Evolutionary conservation across 2,797 vertebrate species (phyloP).

Genomic region (Heteromormyrus szaboi): DNA sequence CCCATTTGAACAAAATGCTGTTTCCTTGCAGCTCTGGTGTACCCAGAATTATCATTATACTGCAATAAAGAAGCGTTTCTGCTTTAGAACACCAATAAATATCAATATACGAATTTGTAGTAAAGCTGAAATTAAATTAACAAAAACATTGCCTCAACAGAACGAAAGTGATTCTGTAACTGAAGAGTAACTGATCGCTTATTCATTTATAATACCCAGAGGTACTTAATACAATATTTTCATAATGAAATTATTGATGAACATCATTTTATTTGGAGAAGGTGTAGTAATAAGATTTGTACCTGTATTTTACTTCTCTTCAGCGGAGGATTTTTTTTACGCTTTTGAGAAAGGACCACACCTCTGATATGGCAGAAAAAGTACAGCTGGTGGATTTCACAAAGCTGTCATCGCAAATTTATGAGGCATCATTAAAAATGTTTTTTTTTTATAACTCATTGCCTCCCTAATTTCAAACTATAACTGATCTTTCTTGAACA

Average conservation of each 20-base stretch:
- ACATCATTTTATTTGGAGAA: background rate
- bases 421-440: background rate
- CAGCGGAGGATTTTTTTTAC: background rate
- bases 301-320: background rate
- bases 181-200: background rate
- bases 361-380: background rate
- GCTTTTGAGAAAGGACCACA: background rate
- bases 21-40: constrained; percentile 18
- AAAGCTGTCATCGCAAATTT: background rate
- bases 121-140: constrained; percentile 4
- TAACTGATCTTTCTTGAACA: background rate
- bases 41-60: constrained; percentile 9
- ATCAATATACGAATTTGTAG: background rate
- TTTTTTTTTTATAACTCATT: background rate
- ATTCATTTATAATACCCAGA: background rate
- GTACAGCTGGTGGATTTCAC: background rate
- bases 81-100: background rate
- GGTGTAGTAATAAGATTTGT: background rate
- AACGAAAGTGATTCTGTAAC: background rate
- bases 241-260: background rate
- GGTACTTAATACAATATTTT: background rate
- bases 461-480: background rate
- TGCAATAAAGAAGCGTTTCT: background rate
- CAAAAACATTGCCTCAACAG: background rate
- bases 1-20: constrained; percentile 28